Evolutionary conservation across 2,113 vertebrate genomes (phyloP).

Genomic region (Xenus cinereus): DNA sequence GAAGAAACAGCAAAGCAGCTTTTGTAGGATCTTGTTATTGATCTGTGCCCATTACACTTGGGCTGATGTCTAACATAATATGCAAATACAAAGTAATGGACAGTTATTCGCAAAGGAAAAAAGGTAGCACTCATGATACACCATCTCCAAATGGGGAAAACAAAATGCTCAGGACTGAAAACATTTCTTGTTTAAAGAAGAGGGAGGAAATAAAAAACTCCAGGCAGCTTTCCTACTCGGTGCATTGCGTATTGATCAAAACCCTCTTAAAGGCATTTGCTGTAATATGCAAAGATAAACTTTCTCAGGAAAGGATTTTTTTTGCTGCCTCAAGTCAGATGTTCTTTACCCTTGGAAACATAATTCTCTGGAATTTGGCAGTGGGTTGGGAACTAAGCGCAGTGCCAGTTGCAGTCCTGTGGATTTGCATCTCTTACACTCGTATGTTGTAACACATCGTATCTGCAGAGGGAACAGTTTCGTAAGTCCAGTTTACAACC

Average conservation of each 20-base stretch:
- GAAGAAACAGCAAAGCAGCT: background rate
- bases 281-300: background rate
- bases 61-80: background rate
- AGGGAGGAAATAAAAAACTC: background rate
- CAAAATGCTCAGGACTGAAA: background rate
- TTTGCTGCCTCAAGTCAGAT: background rate
- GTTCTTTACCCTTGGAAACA: conserved; percentile 17
- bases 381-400: background rate
- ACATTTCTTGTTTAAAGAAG: background rate
- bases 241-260: background rate
- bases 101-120: background rate
- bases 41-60: background rate
- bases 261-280: background rate
- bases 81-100: background rate
- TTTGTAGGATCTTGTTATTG: background rate
- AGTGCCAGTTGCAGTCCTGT: background rate
- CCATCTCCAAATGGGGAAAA: background rate
- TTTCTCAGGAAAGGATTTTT: background rate
- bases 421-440: background rate
- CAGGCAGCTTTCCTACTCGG: background rate
- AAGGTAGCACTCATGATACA: background rate
- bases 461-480: background rate
- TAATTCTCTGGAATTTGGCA: conserved; percentile 42
- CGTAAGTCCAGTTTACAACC: background rate
- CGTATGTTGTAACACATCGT: too few species aligned